A percentile compares a stretch with the other conserved stretches of the same genome.
Conservation (phyloP, 2,888 invertebrate genomes). For the Macaria notata region DNA sequence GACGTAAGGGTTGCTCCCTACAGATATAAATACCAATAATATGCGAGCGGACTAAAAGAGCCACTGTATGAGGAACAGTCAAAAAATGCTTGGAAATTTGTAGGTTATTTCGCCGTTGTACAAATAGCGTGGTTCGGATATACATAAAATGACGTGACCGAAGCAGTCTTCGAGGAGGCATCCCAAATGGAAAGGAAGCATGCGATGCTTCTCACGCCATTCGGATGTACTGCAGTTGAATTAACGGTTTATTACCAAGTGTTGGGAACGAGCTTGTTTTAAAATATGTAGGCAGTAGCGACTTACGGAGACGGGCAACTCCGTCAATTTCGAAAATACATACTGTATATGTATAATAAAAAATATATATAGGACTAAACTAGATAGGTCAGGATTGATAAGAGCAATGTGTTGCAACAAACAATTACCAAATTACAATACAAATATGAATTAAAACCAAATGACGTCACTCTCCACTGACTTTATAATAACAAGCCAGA, state of each 20-base stretch:
- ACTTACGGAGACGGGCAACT: too few species aligned
- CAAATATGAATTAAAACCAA: too few species aligned
- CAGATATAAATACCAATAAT: neutral
- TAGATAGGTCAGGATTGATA: neutral
- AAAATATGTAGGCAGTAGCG: too few species aligned
- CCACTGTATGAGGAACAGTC: too few species aligned
- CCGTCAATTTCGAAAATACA: too few species aligned
- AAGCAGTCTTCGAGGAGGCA: conserved; percentile 22
- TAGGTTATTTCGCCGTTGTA: too few species aligned
- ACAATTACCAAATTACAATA: neutral
- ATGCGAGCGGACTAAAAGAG: too few species aligned
- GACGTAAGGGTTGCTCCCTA: conserved; percentile 12
- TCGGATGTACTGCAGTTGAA: conserved; percentile 20
- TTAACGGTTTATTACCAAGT: conserved; percentile 1
- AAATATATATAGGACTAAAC: neutral
- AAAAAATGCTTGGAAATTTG: too few species aligned
- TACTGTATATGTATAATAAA: neutral
- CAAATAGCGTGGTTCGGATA: too few species aligned
- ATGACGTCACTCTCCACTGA: too few species aligned
- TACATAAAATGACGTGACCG: conserved; percentile 32
- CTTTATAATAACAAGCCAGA: too few species aligned
- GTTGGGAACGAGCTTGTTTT: neutral
- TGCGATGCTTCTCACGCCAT: conserved; percentile 29
- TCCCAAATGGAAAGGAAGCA: conserved; percentile 27
- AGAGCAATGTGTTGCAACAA: neutral